Evolutionary conservation across 2,888 invertebrate species (phyloP), one percentile per base, ranked within the genome.

Genomic region (Leptinotarsa rubiginosa): DNA sequence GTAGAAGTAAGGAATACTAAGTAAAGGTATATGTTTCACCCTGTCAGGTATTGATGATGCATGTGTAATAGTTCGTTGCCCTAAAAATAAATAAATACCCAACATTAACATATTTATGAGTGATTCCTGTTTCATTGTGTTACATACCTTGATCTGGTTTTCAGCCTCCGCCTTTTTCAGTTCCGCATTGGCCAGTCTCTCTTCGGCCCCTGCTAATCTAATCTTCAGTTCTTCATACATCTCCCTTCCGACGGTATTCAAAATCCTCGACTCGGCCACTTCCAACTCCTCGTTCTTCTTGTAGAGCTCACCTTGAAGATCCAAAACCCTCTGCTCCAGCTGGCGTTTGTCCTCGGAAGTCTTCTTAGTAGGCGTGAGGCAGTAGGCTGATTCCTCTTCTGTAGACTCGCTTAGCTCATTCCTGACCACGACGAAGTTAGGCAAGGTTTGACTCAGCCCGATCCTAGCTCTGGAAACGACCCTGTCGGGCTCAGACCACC

Each of bases 401-500:
- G 86, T 86, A 2, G 86, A 85, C 72, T 84, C 85, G 7, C 81
- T 82, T 16, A 75, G 25, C n/a, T 70, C 54, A 1, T 31, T 52
- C 25, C 71, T 76, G n/a, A 88, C 84, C 16, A 49, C 41, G n/a
- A 65, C 59, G 12, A 54, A 56, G 50, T 88, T 65, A 3, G 79
- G 76, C 22, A 77, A 65, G 13, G 88, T 88, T 65, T 86, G 88
- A 68, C 91, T 91, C 3, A 93, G 84, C 0, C 96, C 96, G 31
- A 96, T 95, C 77, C 96, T 91, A 0, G 94, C 95, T 75, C 93
- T 88, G 0, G 96, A 96, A 2, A 96, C 95, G 75, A 92, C 92
- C 65, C 95, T 90, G 84, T 96, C 96, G 0, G 96, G 96, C 84
- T 96, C 96, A 0, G 96, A 96, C 93, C 96, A 96, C 49, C 94